These are phyloP conservation scores for Pheosia gnoma DNA, from an alignment of 2,888 invertebrate genomes.

Conservation along the genomic window DNA sequence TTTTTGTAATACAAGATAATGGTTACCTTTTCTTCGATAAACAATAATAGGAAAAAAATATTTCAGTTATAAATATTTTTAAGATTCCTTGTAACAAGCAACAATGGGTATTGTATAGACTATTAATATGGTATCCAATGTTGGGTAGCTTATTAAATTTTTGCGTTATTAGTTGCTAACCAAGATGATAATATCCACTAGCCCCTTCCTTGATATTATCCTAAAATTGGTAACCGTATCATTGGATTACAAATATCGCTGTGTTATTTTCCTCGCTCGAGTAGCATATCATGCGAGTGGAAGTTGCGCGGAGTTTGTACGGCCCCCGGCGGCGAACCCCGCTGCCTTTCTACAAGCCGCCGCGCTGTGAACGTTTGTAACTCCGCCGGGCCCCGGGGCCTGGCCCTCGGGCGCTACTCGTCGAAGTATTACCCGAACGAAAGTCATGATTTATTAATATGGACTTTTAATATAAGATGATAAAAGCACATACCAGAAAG, in stretches of 20 bases:
- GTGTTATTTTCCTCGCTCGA: background rate
- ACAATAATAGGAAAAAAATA: background rate
- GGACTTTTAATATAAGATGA: no score
- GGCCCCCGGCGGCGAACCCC: background rate
- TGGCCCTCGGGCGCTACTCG: background rate
- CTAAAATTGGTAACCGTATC: background rate
- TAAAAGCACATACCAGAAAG: no score
- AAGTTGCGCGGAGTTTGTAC: background rate
- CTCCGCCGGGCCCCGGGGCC: background rate
- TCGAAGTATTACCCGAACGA: background rate
- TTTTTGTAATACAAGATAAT: background rate
- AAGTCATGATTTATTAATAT: background rate
- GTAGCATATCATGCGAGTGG: background rate
- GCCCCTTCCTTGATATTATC: no score
- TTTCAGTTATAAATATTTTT: background rate
- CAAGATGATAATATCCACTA: no score
- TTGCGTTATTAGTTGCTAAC: no score
- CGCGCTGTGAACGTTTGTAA: background rate
- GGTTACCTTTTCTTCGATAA: background rate
- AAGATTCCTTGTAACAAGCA: background rate
- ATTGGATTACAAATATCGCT: background rate
- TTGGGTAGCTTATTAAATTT: background rate
- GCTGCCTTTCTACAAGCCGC: background rate
- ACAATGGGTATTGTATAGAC: conserved; percentile 1
- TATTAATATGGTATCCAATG: background rate